Conservation (phyloP, 1,140 invertebrate genomes). For the Maniola jurtina region DNA sequence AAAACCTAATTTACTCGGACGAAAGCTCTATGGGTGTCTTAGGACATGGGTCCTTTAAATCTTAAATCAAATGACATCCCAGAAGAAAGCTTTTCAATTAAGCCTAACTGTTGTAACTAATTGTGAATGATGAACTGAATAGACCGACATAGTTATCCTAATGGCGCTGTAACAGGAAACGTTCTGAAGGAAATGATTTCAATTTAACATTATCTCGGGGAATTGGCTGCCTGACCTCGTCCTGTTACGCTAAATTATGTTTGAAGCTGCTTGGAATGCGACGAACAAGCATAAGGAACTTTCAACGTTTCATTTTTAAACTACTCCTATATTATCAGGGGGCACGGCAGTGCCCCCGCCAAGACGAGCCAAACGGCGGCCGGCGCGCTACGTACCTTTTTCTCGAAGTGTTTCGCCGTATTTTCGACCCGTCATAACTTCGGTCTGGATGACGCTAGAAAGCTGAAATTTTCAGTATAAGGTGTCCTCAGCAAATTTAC, state of each 20-base stretch:
- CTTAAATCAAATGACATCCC: not conserved
- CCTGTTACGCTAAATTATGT: constrained; percentile 41
- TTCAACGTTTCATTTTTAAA: too few species aligned
- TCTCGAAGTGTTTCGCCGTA: too few species aligned
- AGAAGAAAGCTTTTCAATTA: not conserved
- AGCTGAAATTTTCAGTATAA: too few species aligned
- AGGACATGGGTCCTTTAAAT: not conserved
- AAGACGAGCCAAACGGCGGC: too few species aligned
- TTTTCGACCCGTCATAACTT: too few species aligned
- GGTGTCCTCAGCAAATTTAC: too few species aligned
- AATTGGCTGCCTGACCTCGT: constrained; percentile 50
- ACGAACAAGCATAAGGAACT: not conserved
- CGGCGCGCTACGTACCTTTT: too few species aligned
- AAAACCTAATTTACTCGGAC: too few species aligned
- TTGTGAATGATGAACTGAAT: constrained; percentile 29
- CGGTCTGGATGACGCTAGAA: too few species aligned
- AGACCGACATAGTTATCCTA: constrained; percentile 49
- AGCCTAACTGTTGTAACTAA: constrained; percentile 12
- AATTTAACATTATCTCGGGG: constrained; percentile 64
- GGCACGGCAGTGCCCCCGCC: too few species aligned
- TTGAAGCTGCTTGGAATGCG: constrained; percentile 1
- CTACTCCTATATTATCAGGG: too few species aligned
- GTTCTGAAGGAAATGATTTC: constrained; percentile 59
- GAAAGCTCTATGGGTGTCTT: too few species aligned
- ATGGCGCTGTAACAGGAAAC: constrained; percentile 52